Base-by-base conservation (phyloP, 2,797 vertebrate species). In the Tapirus indicus region DNA sequence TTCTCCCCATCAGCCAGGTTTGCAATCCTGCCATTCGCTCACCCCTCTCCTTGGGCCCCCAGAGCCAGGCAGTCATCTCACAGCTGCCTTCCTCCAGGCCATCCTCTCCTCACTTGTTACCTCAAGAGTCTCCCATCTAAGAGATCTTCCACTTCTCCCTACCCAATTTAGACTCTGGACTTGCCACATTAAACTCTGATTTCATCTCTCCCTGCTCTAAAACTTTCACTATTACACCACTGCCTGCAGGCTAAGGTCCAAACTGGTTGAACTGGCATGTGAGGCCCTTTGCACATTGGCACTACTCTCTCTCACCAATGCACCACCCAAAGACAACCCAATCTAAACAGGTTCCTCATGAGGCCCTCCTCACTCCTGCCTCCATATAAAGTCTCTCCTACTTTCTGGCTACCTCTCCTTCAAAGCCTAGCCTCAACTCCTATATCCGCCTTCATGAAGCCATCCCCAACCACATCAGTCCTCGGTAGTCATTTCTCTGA, bases 201-300 rank as follows among this genome's bases (percentile, higher is more conserved):
- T 94, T 95, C 79, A 87, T 89, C 74, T 94, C 82, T 93, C 64
- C n/a, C 54, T 44, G 38, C 68, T 91, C 54, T 80, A 88, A 97
- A 72, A 62, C 47, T 49, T 89, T 77, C 88, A 49, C 38, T 25
- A 18, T 79, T 77, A 85, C 62, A 66, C n/a, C 41, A 87, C 78
- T 58, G 60, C 79, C 82, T 25, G 25, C 38, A 93, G 68, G 91
- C 88, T 49, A 82, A 88, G 29, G 41, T 64, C 44, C 84, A 95
- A 94, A 95, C 94, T 83, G 88, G 93, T 47, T 74, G 62, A 85
- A 93, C 66, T 82, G 71, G 94, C 71, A 88, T 0, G 44, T 23
- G 74, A 94, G 89, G 72, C 44, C n/a, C 71, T 88, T 74, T 83
- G 82, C 56, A 88, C 16, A 84, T 0, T 78, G 44, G 74, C 60